Percentiles rank a stretch among this genome's conserved stretches.
Conservation (phyloP, 2,888 invertebrate species). For the Allolobophora icterica region DNA sequence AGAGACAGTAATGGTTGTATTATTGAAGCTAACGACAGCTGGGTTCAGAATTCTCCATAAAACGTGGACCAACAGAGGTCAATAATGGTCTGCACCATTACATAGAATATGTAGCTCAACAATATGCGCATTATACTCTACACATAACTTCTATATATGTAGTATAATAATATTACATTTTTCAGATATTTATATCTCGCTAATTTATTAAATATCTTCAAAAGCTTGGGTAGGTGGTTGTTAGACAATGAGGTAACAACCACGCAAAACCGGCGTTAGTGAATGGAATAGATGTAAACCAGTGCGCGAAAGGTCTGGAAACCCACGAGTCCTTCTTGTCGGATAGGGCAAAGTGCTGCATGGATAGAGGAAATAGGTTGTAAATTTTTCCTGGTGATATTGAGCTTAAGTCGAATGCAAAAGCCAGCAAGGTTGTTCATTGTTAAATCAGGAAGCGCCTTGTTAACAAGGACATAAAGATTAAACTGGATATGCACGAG, state of each 20-base stretch:
- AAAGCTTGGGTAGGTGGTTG: not conserved
- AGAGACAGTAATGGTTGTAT: not conserved
- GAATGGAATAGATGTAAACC: not conserved
- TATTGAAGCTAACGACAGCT: not conserved
- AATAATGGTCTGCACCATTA: not conserved
- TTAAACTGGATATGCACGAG: no score
- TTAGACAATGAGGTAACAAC: not conserved
- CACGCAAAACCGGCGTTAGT: not conserved
- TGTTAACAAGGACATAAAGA: no score
- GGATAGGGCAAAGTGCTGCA: not conserved
- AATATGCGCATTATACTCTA: not conserved
- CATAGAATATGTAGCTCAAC: not conserved
- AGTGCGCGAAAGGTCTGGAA: not conserved
- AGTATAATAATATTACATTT: not conserved
- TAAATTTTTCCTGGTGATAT: not conserved
- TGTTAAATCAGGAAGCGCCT: not conserved
- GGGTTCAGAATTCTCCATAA: not conserved
- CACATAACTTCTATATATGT: no score
- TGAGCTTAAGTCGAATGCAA: not conserved
- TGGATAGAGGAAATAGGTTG: not conserved
- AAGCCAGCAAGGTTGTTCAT: not conserved
- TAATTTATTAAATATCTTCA: not conserved
- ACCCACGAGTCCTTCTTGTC: not conserved
- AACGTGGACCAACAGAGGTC: not conserved
- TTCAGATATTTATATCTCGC: not conserved